A percentile compares a stretch with the other conserved stretches of the same genome.
Evolutionary conservation across 1,140 invertebrate species (phyloP).

Genomic region (Chlorops oryzae): DNA sequence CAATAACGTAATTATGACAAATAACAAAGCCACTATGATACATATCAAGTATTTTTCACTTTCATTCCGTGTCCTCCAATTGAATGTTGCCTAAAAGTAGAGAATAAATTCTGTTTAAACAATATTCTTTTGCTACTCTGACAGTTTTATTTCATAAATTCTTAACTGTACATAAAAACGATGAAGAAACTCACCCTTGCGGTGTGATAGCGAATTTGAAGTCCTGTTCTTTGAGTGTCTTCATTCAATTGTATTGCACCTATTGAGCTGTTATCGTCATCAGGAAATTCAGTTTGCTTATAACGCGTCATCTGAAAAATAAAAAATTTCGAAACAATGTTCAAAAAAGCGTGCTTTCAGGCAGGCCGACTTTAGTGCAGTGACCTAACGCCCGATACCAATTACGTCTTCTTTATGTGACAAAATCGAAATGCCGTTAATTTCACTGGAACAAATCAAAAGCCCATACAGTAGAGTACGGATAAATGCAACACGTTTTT

Average conservation of each 20-base stretch:
- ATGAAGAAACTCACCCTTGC: conserved; percentile 50
- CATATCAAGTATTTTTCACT: conserved; percentile 52
- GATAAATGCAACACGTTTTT: too few species aligned
- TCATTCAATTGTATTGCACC: conserved; percentile 73
- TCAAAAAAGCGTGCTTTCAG: too few species aligned
- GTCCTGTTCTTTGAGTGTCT: conserved; percentile 65
- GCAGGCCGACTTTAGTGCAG: too few species aligned
- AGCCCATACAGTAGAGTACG: too few species aligned
- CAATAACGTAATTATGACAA: conserved; percentile 43
- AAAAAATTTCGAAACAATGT: too few species aligned
- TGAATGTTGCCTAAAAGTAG: conserved; percentile 35
- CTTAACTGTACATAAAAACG: background rate
- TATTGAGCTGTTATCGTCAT: conserved; percentile 74
- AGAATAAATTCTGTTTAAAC: background rate
- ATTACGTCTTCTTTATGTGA: too few species aligned
- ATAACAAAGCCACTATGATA: conserved; percentile 36
- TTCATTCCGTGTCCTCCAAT: conserved; percentile 52
- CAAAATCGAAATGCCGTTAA: too few species aligned
- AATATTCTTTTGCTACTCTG: background rate
- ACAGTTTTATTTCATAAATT: background rate
- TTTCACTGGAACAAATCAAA: too few species aligned
- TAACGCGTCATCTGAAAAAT: conserved; percentile 82
- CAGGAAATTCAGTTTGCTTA: conserved; percentile 76
- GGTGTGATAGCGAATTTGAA: conserved; percentile 73
- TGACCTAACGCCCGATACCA: too few species aligned